Base-by-base conservation (phyloP, 2,113 vertebrate species). In the Melanerpes aurifrons region DNA sequence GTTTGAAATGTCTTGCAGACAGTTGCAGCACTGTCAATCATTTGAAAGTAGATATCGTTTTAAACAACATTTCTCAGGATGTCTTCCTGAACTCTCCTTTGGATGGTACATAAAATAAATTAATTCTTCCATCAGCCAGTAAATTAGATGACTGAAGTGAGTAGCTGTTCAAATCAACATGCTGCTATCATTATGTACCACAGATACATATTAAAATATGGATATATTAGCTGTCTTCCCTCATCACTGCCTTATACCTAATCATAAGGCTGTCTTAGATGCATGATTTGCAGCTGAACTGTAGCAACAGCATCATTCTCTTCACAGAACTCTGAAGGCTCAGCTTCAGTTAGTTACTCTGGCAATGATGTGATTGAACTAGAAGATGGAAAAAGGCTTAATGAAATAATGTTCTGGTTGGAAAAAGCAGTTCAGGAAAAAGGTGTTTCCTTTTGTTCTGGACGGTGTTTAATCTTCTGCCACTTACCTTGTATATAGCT, bases 91-190 rank as follows among this genome's bases (percentile, higher is more conserved):
- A 74, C 66, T 90, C 92, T 85, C 73, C 57, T 90, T 83, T 88
- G 70, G 86, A 86, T 94, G 94, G 88, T 90, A 57, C 79, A 90
- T 95, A 85, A 93, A 93, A 79, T 86, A 95, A 96, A 86, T 88
- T 35, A 84, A 43, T 80, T 12, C 85, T 91, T 92, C 83, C 47
- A 69, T 87, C 67, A 81, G 74, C 18, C 62, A 75, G 84, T 77
- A 92, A 90, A 92, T 93, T 67, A 93, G 78, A 94, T 89, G 72
- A 90, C 54, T 86, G 57, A 78, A 82, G 67, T 1, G 10, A 84
- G 81, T 66, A 75, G 89, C 78, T 88, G 37, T 64, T 95, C 71
- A 80, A 88, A 91, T 95, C 87, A 89, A 84, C 73, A 8, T 69
- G 82, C 84, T 90, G 82, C 82, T 94, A 93, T 84, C 86, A 74